Conservation (phyloP, 2,888 invertebrate genomes). For the Allacma fusca region DNA sequence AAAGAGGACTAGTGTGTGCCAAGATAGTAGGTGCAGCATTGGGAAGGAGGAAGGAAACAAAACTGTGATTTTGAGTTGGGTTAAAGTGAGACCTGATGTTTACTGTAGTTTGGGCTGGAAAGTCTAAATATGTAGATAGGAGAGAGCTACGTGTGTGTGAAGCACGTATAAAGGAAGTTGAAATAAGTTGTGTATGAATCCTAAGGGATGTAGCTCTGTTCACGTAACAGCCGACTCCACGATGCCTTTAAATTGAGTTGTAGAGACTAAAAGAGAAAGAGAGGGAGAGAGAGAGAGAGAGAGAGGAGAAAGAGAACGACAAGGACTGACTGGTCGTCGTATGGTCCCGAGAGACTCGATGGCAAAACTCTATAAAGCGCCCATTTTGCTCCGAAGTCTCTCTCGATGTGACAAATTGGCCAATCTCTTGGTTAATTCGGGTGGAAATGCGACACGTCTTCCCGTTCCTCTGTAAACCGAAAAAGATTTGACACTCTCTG, state of each 20-base stretch:
- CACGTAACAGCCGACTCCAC: neutral
- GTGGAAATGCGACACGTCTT: slow-evolving; percentile 62
- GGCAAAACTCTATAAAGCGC: slow-evolving; percentile 60
- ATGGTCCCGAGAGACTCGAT: slow-evolving; percentile 53
- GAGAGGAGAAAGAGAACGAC: slow-evolving; percentile 28
- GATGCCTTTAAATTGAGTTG: slow-evolving; percentile 37
- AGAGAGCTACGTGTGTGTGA: neutral
- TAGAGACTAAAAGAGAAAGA: neutral
- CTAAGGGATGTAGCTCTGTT: neutral
- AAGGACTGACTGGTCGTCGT: slow-evolving; percentile 38
- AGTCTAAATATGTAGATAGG: neutral
- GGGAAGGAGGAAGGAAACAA: no score
- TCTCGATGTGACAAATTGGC: slow-evolving; percentile 61
- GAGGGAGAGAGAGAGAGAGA: neutral
- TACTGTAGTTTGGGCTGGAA: no score
- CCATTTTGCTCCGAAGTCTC: slow-evolving; percentile 54
- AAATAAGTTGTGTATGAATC: neutral
- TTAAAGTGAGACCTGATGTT: no score
- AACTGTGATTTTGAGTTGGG: no score
- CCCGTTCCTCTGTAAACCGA: slow-evolving; percentile 55
- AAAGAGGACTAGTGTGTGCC: no score
- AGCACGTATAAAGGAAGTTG: neutral
- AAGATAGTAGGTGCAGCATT: no score
- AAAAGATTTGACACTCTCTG: slow-evolving; percentile 61
- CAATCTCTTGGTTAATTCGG: slow-evolving; percentile 62